A percentile compares a stretch with the other conserved stretches of the same genome.
These are phyloP conservation scores for Takifugu ocellatus DNA, from an alignment of 2,797 vertebrate species.

Conservation along the genomic window DNA sequence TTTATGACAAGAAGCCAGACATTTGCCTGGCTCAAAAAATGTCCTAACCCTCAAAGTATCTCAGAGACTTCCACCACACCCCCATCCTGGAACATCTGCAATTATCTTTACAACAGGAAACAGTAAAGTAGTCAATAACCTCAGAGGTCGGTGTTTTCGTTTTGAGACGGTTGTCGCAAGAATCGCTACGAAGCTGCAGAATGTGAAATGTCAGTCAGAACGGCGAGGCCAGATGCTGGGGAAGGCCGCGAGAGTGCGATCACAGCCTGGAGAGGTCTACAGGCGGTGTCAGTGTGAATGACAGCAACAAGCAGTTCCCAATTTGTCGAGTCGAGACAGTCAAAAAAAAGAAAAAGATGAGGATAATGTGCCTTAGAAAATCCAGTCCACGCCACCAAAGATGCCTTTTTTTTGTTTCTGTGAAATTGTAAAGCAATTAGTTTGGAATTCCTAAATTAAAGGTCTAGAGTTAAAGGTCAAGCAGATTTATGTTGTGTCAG, in stretches of 20 bases:
- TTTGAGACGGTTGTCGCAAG: conserved; percentile 34
- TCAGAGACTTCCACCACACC: conserved; percentile 56
- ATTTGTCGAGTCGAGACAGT: conserved; percentile 38
- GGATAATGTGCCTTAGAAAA: conserved; percentile 18
- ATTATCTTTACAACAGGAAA: conserved; percentile 75
- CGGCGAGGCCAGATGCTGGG: background rate
- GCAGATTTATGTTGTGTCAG: conserved; percentile 60
- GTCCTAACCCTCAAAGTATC: conserved; percentile 47
- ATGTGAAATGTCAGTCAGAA: background rate
- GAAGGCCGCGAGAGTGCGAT: conserved; percentile 3
- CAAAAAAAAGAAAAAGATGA: conserved; percentile 8
- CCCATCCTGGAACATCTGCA: conserved; percentile 47
- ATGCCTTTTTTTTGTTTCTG: conserved; percentile 41
- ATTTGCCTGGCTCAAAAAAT: conserved; percentile 43
- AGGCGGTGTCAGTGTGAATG: background rate
- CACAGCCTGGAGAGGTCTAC: background rate
- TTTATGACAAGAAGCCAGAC: conserved; percentile 34
- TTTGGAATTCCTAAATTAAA: conserved; percentile 69
- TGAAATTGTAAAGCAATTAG: conserved; percentile 71
- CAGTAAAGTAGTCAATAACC: conserved; percentile 45
- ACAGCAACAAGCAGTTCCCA: conserved; percentile 25
- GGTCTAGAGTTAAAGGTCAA: conserved; percentile 66
- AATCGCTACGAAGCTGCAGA: conserved; percentile 26
- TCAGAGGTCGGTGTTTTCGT: conserved; percentile 20
- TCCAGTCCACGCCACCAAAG: conserved; percentile 21